Evolutionary conservation across 2,888 invertebrate species (phyloP), one percentile per base, ranked within the genome.

Genomic region (Pseudolycoriella hygida): DNA sequence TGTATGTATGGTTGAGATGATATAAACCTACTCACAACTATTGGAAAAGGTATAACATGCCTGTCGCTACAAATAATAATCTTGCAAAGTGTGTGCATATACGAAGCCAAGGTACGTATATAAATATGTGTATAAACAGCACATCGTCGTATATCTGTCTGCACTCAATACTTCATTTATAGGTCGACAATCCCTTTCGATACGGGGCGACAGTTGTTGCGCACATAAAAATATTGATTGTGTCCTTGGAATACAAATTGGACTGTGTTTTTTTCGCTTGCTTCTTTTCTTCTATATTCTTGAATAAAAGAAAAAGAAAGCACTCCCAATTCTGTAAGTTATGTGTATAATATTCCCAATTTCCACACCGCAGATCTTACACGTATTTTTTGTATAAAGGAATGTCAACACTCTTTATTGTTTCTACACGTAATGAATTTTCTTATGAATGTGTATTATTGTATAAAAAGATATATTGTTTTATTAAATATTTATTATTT

Each of bases 171-270:
- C 20, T 40, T 40, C 19, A 19, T 40, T 40, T 19, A 40, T 19
- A 40, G 40, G 40, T 40, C 40, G 40, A 40, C 40, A 40, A 40
- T 40, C 20, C 40, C 40, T 40, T 40, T 19, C 40, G 20, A 40
- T 40, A 40, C 18, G 40, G 25, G 20, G 40, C 40, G 17, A 40
- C 19, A 40, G 40, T 40, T 40, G 40, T 40, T 40, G 40, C 40
- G 40, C 40, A 40, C 40, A 40, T 40, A 40, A 40, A 40, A 40
- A 40, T 40, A 40, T 40, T 40, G 40, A 40, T 40, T 40, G 40
- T 40, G 40, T 40, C 40, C 40, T 40, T 40, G 40, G 40, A 40
- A 40, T 40, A 40, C 40, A 40, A 40, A 40, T 40, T 40, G 40
- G 39, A 39, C 8, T 39, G 39, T 39, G 3, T 39, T 39, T 17